A percentile compares a stretch with the other conserved stretches of the same genome.
Conservation (phyloP, 2,888 invertebrate genomes). For the Clivina fossor region DNA sequence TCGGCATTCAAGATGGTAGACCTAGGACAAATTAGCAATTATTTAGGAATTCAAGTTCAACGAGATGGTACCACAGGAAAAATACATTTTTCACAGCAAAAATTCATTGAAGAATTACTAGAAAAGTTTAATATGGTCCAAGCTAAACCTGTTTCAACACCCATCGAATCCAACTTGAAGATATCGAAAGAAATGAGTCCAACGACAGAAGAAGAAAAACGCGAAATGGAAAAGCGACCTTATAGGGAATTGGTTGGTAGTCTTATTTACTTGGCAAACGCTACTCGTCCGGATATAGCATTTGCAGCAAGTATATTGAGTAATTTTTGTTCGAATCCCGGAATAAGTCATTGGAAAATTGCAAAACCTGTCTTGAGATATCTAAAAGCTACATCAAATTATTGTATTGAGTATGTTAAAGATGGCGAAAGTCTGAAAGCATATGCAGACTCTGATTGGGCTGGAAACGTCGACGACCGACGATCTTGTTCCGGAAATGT, state of each 20-base stretch:
- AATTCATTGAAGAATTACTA: constrained; percentile 35
- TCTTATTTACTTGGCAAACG: constrained; percentile 38
- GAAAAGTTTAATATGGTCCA: constrained; percentile 33
- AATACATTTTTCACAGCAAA: constrained; percentile 35
- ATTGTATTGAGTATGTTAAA: constrained; percentile 35
- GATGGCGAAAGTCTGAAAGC: constrained; percentile 19
- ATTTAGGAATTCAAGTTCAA: constrained; percentile 36
- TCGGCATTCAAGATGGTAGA: constrained; percentile 37
- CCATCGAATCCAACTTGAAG: constrained; percentile 37
- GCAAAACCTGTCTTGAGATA: constrained; percentile 35
- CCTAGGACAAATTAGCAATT: constrained; percentile 28
- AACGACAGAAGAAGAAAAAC: constrained; percentile 8
- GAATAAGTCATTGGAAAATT: constrained; percentile 23
- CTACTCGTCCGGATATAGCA: constrained; percentile 37
- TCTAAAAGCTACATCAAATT: constrained; percentile 22
- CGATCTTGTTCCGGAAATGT: constrained; percentile 35
- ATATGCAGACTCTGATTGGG: constrained; percentile 37
- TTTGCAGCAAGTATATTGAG: constrained; percentile 36
- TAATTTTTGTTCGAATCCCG: constrained; percentile 25
- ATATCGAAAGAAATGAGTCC: constrained; percentile 31
- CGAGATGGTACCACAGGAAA: constrained; percentile 33
- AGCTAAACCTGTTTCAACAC: constrained; percentile 31
- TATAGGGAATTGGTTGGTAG: constrained; percentile 38
- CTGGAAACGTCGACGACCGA: constrained; percentile 34
- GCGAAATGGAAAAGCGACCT: constrained; percentile 20